A percentile compares a stretch with the other conserved stretches of the same genome.
phyloP scores from a whole-genome alignment of 1,140 invertebrate species.

The Dolichoris vasculosae region DNA sequence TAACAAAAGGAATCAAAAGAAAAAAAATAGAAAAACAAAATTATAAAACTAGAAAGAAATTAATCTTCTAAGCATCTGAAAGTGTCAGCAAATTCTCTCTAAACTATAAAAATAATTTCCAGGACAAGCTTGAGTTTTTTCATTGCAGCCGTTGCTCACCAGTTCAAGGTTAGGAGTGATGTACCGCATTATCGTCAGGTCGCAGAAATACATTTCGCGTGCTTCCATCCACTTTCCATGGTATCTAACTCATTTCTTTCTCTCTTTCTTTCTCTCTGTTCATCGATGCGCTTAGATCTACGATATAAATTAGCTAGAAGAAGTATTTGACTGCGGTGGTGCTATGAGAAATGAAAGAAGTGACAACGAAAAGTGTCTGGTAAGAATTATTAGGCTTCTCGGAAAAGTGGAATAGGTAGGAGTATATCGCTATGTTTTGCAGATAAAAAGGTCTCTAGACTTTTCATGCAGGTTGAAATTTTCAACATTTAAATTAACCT shows the following conservation, averaged over 20 bases:
- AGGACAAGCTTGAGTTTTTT: conserved; percentile 9
- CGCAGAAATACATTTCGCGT: conserved; percentile 14
- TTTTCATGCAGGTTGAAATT: neutral
- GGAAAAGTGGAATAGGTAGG: conserved; percentile 1
- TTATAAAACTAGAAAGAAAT: conserved; percentile 2
- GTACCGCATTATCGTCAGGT: conserved; percentile 58
- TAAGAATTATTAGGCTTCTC: conserved; percentile 22
- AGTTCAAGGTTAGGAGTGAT: conserved; percentile 69
- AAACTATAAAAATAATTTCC: conserved; percentile 38
- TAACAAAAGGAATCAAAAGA: neutral
- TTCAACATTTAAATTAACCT: neutral
- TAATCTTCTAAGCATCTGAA: conserved; percentile 23
- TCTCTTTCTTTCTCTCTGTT: neutral
- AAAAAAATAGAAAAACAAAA: neutral
- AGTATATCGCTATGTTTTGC: neutral
- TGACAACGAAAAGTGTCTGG: conserved; percentile 15
- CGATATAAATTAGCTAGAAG: conserved; percentile 12
- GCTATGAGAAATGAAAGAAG: neutral
- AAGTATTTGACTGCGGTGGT: neutral
- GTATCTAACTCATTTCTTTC: neutral
- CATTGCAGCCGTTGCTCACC: conserved; percentile 56
- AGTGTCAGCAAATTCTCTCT: neutral
- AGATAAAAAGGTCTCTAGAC: neutral
- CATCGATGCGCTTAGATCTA: neutral
- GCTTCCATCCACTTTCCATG: neutral